These are phyloP conservation scores for Notoglanidium macrostoma DNA, from an alignment of 2,797 vertebrate species.

Conservation along the genomic window DNA sequence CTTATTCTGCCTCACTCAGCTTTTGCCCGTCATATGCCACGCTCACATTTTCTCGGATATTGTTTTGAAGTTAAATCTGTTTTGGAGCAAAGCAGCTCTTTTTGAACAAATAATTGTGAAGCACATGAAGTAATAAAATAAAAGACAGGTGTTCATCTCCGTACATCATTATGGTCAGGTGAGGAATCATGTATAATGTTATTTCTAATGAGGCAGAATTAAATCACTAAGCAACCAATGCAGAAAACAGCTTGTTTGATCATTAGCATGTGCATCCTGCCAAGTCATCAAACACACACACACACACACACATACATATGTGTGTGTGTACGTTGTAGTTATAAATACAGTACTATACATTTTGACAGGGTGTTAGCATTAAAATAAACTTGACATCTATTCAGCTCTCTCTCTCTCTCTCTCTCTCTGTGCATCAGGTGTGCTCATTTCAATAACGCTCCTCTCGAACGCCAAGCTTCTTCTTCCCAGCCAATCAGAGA, in stretches of 20 bases:
- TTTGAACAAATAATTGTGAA: neutral
- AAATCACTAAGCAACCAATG: too few species aligned
- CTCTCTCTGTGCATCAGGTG: constrained; percentile 2
- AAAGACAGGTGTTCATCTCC: neutral
- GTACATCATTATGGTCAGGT: neutral
- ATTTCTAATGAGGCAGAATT: too few species aligned
- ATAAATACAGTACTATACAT: neutral
- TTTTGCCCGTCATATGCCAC: neutral
- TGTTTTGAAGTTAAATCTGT: neutral
- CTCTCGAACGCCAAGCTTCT: neutral
- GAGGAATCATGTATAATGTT: neutral
- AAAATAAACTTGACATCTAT: neutral
- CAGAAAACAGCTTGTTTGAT: too few species aligned
- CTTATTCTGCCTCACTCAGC: neutral
- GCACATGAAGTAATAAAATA: neutral
- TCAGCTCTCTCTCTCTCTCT: neutral
- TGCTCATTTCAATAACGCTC: neutral
- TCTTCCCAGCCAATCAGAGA: neutral
- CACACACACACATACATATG: neutral
- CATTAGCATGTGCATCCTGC: too few species aligned
- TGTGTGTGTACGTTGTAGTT: neutral
- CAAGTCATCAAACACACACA: too few species aligned
- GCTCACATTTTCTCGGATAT: neutral
- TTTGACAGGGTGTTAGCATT: neutral
- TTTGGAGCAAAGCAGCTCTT: neutral